Conservation (phyloP, 2,888 invertebrate genomes). For the Teleiodes luculella region DNA sequence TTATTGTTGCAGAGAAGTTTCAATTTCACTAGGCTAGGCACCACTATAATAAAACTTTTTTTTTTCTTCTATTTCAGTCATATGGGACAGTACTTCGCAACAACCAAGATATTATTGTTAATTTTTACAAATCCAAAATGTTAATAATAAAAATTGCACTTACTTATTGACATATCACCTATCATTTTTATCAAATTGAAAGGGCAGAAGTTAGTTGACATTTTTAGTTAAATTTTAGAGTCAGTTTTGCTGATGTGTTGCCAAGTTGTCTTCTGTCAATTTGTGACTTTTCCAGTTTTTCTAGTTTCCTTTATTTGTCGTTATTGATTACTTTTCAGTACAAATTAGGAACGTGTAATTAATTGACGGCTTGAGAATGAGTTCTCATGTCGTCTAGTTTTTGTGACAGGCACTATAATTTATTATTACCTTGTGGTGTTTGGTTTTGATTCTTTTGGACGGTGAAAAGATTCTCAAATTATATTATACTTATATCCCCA, state of each 20-base stretch:
- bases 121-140: too few species aligned
- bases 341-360: slow-evolving; percentile 7
- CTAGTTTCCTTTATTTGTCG: background rate
- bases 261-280: background rate
- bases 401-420: background rate
- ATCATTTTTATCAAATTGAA: too few species aligned
- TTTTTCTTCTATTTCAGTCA: too few species aligned
- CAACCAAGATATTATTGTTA: too few species aligned
- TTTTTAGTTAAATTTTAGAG: background rate
- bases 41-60: too few species aligned
- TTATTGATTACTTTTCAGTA: background rate
- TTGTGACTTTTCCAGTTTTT: background rate
- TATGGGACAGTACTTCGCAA: too few species aligned
- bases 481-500: slow-evolving; percentile 9
- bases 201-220: too few species aligned
- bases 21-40: too few species aligned
- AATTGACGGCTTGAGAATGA: background rate
- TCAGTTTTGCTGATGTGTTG: background rate
- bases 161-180: too few species aligned
- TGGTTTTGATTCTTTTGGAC: too few species aligned
- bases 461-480: background rate
- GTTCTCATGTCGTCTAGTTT: background rate
- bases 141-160: too few species aligned
- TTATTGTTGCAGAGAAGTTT: too few species aligned
- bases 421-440: background rate